Evolutionary conservation across 2,888 invertebrate genomes (phyloP), one percentile per base, ranked within the genome.

Genomic region (Orchesellides sinensis): DNA sequence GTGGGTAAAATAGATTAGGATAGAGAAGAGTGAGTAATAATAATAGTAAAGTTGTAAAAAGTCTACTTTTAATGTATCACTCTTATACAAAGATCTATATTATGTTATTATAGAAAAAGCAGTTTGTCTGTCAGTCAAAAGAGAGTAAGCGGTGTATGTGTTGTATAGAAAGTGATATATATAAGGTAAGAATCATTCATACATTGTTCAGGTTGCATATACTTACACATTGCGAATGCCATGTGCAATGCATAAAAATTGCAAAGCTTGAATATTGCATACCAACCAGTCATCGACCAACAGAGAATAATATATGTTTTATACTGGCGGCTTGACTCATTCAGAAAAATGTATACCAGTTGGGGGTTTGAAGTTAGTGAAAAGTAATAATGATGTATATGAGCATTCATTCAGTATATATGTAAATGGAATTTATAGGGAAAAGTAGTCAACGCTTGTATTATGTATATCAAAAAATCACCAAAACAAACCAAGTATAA

Each of bases 1-100:
- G 17, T 68, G 49, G 66, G 27, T 27, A 56, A 68, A 68, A 68
- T 27, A 68, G 29, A 49, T 23, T 40, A 23, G 25, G 47, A 45
- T 61, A 61, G 19, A 32, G 32, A 23, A n/a, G n/a, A n/a, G n/a
- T n/a, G n/a, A n/a, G n/a, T 47, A 47, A 17, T 66, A 45, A 65
- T 65, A 65, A 21, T 40, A 66, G 63, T 59, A 10, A 59, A 40
- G 40, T 21, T 17, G 52, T 52, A 56, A 23, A 56, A 54, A 54
- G 25, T 23, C 14, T 5, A 25, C 47, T 32, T 66, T 66, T 27
- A 23, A 66, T 66, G 45, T 45, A 45, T 40, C 65, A 45, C 45
- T 45, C 19, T 56, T 56, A 56, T 23, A 54, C 10, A 27, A n/a
- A 56, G 14, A 49, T n/a, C n/a, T 49, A 19, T 49, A 21, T 49